phyloP scores from a whole-genome alignment of 2,797 vertebrate genomes.

The Cyclura pinguis region DNA sequence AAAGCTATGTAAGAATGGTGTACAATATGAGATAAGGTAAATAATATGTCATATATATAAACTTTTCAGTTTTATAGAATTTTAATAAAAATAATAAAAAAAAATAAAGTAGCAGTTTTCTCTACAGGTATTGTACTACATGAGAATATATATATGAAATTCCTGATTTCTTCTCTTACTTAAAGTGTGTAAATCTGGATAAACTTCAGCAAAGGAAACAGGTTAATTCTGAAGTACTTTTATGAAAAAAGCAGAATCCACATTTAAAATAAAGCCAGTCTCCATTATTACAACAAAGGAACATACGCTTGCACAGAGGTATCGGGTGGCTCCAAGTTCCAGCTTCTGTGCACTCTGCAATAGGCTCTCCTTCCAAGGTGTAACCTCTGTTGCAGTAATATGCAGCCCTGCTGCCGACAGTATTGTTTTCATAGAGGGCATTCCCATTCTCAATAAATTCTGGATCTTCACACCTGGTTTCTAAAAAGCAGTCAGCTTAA shows the following conservation, averaged over 20 bases:
- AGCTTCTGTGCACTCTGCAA: conserved; percentile 85
- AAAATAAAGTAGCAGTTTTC: not conserved
- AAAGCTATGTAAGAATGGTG: too few relatives aligned
- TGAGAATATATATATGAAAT: not conserved
- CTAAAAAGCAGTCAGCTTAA: conserved; percentile 67
- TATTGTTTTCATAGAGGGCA: conserved; percentile 83
- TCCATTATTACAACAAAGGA: conserved; percentile 58
- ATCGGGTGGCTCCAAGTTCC: conserved; percentile 88
- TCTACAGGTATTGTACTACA: not conserved
- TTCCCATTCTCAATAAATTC: conserved; percentile 84
- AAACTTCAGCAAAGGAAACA: not conserved
- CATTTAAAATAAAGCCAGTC: conserved; percentile 27
- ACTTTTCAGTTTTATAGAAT: too few relatives aligned
- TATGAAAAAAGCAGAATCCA: conserved; percentile 20
- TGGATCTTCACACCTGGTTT: conserved; percentile 84
- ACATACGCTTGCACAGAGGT: conserved; percentile 93
- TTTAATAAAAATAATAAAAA: too few relatives aligned
- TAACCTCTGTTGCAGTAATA: conserved; percentile 91
- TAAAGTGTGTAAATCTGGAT: not conserved
- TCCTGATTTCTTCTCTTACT: not conserved
- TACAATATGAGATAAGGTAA: too few relatives aligned
- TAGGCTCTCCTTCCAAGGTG: conserved; percentile 84
- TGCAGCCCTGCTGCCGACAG: conserved; percentile 81
- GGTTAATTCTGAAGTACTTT: not conserved
- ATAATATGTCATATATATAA: too few relatives aligned